Evolutionary conservation across 2,888 invertebrate species (phyloP).

Genomic region (Leuctra nigra): DNA sequence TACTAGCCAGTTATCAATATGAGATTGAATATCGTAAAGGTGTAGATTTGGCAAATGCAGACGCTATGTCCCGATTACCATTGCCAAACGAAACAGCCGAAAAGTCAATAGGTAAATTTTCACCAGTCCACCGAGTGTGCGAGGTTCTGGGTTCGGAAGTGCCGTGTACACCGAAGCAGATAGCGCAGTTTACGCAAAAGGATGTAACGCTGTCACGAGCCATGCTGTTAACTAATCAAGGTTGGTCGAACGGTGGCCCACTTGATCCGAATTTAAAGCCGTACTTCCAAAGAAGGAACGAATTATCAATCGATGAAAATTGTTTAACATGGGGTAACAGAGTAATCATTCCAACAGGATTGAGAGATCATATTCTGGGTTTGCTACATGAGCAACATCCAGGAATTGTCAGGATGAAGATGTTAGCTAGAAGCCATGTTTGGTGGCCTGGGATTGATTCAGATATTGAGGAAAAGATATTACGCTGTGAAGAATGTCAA

Average conservation of each 20-base stretch:
- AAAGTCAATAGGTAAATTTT: too few species aligned
- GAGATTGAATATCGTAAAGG: conserved; percentile 20
- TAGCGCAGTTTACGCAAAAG: not conserved
- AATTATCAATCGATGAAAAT: conserved; percentile 9
- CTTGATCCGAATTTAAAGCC: conserved; percentile 11
- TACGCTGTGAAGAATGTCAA: conserved; percentile 22
- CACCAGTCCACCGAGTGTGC: too few species aligned
- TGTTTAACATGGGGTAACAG: conserved; percentile 30
- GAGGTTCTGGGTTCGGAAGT: too few species aligned
- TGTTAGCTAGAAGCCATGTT: conserved; percentile 24
- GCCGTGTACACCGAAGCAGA: not conserved
- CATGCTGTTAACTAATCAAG: not conserved
- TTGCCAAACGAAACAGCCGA: not conserved
- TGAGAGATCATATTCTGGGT: not conserved
- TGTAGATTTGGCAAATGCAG: not conserved
- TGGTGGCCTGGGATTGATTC: conserved; percentile 26
- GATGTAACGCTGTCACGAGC: conserved; percentile 2
- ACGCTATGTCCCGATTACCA: conserved; percentile 13
- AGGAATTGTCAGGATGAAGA: conserved; percentile 5
- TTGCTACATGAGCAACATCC: conserved; percentile 15
- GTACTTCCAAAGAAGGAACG: conserved; percentile 1
- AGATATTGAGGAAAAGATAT: conserved; percentile 24
- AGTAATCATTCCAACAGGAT: conserved; percentile 25
- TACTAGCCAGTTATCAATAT: conserved; percentile 30
- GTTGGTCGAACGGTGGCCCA: not conserved